A percentile compares a stretch with the other conserved stretches of the same genome.
Evolutionary conservation across 2,113 vertebrate genomes (phyloP).

Genomic region (Tragulus kanchil): DNA sequence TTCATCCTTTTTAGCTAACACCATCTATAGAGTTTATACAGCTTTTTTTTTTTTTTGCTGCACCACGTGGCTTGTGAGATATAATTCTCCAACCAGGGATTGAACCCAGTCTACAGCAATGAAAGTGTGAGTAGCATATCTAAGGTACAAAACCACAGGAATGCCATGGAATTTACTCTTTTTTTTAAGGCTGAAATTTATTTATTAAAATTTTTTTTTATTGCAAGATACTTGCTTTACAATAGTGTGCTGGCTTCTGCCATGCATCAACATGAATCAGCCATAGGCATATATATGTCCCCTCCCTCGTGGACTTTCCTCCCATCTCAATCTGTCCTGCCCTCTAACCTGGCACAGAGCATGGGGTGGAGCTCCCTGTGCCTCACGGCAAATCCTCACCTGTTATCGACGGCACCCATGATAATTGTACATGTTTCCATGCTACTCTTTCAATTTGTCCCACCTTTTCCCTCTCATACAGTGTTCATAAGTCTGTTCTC

Average conservation of each 20-base stretch:
- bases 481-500: neutral
- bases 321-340: neutral
- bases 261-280: neutral
- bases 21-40: neutral
- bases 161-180: neutral
- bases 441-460: neutral
- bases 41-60: neutral
- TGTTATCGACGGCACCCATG: neutral
- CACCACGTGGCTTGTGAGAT: neutral
- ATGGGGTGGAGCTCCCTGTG: neutral
- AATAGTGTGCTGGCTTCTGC: neutral
- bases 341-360: neutral
- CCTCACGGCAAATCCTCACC: neutral
- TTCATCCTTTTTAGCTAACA: too few species aligned
- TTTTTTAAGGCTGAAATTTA: neutral
- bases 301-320: neutral
- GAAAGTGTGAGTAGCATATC: neutral
- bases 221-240: neutral
- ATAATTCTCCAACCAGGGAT: neutral
- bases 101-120: neutral
- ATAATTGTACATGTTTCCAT: neutral
- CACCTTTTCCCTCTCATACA: rapidly evolving
- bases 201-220: neutral
- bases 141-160: neutral
- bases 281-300: neutral